These are phyloP conservation scores for Acheta domesticus DNA, from an alignment of 2,888 invertebrate species.

Conservation along the genomic window DNA sequence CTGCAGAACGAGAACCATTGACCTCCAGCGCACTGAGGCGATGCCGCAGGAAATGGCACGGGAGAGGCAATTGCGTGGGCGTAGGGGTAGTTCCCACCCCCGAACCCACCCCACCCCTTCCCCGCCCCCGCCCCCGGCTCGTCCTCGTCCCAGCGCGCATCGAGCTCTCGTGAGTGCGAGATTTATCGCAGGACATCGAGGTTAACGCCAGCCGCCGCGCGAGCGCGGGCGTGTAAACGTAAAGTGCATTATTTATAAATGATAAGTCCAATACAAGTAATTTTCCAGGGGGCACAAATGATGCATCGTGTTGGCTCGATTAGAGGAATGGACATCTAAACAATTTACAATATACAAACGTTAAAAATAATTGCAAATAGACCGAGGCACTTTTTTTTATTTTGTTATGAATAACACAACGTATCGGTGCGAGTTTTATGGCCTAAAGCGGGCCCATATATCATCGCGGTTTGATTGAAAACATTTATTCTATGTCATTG, in stretches of 20 bases:
- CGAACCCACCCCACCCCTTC: not conserved
- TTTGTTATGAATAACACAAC: slow-evolving; percentile 2
- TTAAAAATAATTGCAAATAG: slow-evolving; percentile 18
- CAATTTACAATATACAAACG: slow-evolving; percentile 18
- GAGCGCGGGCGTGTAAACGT: not conserved
- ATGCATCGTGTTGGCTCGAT: slow-evolving; percentile 18
- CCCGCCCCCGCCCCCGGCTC: not conserved
- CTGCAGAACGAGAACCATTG: no score
- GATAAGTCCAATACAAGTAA: slow-evolving; percentile 18
- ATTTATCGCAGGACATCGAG: not conserved
- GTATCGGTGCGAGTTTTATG: slow-evolving; percentile 18
- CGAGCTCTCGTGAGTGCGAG: not conserved
- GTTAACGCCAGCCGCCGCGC: not conserved
- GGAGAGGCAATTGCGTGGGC: not conserved
- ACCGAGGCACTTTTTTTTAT: not conserved
- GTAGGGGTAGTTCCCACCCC: not conserved
- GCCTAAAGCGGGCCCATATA: not conserved
- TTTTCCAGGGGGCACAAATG: slow-evolving; percentile 18
- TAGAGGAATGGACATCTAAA: slow-evolving; percentile 18
- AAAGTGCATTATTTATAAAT: slow-evolving; percentile 18
- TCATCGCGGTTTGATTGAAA: slow-evolving; percentile 1
- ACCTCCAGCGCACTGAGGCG: no score
- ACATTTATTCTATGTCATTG: slow-evolving; percentile 18
- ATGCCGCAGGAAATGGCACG: not conserved
- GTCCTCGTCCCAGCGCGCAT: not conserved